Conservation (phyloP, 92 coral and sea anemone genomes). For the Parazoanthus atlanticus region DNA sequence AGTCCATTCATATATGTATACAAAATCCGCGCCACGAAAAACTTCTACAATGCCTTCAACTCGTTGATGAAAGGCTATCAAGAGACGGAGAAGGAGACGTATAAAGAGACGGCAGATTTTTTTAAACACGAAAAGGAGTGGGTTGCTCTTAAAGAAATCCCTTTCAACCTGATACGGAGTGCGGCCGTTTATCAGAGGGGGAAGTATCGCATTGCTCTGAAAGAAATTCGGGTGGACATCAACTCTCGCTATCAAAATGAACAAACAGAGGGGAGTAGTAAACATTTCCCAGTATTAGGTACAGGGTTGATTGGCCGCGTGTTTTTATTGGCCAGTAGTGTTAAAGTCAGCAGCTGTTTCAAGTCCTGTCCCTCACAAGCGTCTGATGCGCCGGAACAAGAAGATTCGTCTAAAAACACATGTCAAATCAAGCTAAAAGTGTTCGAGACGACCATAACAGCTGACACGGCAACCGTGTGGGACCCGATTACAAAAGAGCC, state of each 20-base stretch:
- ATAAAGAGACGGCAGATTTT: background rate
- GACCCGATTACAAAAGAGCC: background rate
- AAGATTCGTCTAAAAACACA: background rate
- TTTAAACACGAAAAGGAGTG: conserved; percentile 17
- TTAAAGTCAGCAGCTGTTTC: background rate
- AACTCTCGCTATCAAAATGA: background rate
- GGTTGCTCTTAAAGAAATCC: background rate
- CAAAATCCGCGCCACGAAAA: background rate
- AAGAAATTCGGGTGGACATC: background rate
- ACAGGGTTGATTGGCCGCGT: background rate
- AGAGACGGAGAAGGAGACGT: background rate
- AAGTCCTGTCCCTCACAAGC: background rate
- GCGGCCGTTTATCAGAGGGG: background rate
- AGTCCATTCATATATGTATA: background rate
- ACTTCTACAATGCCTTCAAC: conserved; percentile 7
- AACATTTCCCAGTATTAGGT: background rate
- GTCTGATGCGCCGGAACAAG: background rate
- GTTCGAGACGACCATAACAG: background rate
- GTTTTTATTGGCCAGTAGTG: background rate
- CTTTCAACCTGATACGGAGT: background rate
- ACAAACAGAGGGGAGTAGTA: background rate
- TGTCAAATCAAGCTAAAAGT: background rate
- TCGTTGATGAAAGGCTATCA: conserved; percentile 9
- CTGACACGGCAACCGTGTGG: background rate
- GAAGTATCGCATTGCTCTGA: background rate